Percentiles rank a stretch among this genome's conserved stretches.
These are phyloP conservation scores for Blera fallax DNA, from an alignment of 2,888 invertebrate genomes.

Conservation along the genomic window DNA sequence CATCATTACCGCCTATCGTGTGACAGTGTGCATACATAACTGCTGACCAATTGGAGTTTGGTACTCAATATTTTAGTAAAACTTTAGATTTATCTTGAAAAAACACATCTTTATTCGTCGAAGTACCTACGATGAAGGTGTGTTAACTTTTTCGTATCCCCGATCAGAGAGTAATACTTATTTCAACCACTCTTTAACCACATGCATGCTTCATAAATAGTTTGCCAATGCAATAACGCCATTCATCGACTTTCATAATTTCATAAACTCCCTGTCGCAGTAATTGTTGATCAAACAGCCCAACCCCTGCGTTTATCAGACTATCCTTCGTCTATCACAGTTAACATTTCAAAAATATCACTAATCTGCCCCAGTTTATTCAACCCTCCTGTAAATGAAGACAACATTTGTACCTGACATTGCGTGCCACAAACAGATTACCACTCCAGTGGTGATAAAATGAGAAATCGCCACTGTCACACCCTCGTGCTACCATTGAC, in stretches of 20 bases:
- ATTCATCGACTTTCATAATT: neutral
- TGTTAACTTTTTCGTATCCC: too few relatives aligned
- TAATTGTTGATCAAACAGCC: neutral
- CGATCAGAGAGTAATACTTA: too few relatives aligned
- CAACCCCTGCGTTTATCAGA: neutral
- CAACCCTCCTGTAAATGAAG: slow-evolving; percentile 34
- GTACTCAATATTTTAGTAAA: too few relatives aligned
- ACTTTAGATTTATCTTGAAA: too few relatives aligned
- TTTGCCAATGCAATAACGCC: neutral
- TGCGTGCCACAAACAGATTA: slow-evolving; percentile 66
- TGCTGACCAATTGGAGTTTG: too few relatives aligned
- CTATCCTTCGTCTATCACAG: slow-evolving; percentile 3
- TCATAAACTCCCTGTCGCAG: neutral
- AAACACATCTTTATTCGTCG: too few relatives aligned
- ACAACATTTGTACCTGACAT: slow-evolving; percentile 58
- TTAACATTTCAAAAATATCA: slow-evolving; percentile 28
- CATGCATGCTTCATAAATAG: neutral
- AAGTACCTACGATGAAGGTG: too few relatives aligned
- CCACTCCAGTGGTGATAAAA: slow-evolving; percentile 61
- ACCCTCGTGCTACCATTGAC: slow-evolving; percentile 63
- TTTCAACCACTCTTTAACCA: too few relatives aligned
- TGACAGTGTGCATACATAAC: too few relatives aligned
- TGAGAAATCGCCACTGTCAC: slow-evolving; percentile 69
- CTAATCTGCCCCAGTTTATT: neutral
- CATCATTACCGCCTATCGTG: too few relatives aligned